phyloP scores from a whole-genome alignment of 2,888 invertebrate species.

The Meteorus colon region DNA sequence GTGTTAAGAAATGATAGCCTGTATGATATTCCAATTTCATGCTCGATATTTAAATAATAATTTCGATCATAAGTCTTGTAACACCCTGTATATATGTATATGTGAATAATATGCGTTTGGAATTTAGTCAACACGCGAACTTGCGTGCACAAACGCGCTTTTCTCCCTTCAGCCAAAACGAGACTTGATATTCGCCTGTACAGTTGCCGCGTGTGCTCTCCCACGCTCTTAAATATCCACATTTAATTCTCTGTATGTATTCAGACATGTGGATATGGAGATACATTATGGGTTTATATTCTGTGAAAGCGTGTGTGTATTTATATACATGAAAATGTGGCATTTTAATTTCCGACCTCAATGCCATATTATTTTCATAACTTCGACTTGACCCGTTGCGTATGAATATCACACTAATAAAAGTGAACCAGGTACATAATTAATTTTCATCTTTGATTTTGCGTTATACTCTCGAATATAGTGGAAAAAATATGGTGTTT shows the following conservation, averaged over 20 bases:
- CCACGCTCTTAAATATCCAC: conserved; percentile 53
- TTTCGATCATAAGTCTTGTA: conserved; percentile 27
- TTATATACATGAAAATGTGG: conserved; percentile 36
- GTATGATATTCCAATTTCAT: too few species aligned
- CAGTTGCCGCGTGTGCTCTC: conserved; percentile 42
- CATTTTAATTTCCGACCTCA: conserved; percentile 60
- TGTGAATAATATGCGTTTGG: conserved; percentile 49
- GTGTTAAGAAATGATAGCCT: not conserved
- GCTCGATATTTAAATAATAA: not conserved
- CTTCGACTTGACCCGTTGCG: conserved; percentile 25
- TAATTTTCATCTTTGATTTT: conserved; percentile 20
- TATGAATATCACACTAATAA: conserved; percentile 29
- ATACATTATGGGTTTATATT: too few species aligned
- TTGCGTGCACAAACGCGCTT: conserved; percentile 65
- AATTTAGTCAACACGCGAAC: conserved; percentile 68
- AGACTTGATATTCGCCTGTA: conserved; percentile 28
- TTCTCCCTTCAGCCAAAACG: conserved; percentile 40
- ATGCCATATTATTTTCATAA: conserved; percentile 56
- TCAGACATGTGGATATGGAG: conserved; percentile 37
- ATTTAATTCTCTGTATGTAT: conserved; percentile 47
- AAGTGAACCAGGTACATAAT: conserved; percentile 21
- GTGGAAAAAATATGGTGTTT: conserved; percentile 3
- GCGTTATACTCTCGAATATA: conserved; percentile 2
- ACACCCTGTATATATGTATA: conserved; percentile 37
- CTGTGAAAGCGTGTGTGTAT: too few species aligned